Conservation (phyloP, 2,888 invertebrate species). For the Volucella inanis region DNA sequence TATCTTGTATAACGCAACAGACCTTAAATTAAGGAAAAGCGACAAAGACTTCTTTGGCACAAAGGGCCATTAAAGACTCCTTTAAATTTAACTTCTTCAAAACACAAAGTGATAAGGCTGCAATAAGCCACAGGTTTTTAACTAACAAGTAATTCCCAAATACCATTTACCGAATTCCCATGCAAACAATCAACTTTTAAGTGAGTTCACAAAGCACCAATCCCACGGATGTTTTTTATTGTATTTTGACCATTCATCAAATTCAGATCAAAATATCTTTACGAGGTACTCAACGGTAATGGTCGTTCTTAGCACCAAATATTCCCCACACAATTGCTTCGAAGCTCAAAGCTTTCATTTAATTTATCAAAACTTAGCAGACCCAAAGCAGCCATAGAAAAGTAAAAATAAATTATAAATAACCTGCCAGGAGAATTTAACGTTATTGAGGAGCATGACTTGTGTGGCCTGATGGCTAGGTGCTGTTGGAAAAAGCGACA, state of each 20-base stretch:
- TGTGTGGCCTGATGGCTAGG: neutral
- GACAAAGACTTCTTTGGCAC: too few relatives aligned
- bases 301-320: conserved; percentile 7
- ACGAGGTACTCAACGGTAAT: neutral
- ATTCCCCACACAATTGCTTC: conserved; percentile 8
- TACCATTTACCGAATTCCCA: too few relatives aligned
- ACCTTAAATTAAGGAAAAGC: too few relatives aligned
- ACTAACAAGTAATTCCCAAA: too few relatives aligned
- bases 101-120: too few relatives aligned
- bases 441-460: conserved; percentile 24
- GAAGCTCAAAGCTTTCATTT: conserved; percentile 5
- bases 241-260: neutral
- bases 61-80: too few relatives aligned
- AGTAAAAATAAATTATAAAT: conserved; percentile 1
- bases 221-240: neutral
- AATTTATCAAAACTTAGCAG: conserved; percentile 1
- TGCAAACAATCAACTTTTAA: too few relatives aligned
- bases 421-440: conserved; percentile 35
- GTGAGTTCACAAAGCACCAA: neutral
- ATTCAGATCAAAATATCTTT: neutral
- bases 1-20: too few relatives aligned
- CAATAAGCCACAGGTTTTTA: too few relatives aligned
- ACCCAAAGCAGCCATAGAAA: neutral
- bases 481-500: conserved; percentile 4
- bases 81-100: too few relatives aligned